Evolutionary conservation across 2,113 vertebrate species (phyloP).

Genomic region (Paraplagusia blochii): DNA sequence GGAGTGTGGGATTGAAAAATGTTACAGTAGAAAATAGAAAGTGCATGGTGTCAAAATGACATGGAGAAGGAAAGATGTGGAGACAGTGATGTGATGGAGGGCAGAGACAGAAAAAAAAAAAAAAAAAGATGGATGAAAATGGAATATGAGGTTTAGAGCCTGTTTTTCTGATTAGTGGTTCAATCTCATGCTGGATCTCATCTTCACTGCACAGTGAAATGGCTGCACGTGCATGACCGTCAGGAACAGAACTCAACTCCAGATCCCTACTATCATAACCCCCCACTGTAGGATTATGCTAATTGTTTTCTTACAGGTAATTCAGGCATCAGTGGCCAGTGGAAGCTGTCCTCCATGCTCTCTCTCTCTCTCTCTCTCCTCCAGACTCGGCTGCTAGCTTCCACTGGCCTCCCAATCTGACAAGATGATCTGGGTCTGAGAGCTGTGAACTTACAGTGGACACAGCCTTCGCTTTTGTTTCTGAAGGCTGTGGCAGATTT

Average conservation of each 20-base stretch:
- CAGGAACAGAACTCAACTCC: neutral
- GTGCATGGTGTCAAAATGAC: constrained; percentile 30
- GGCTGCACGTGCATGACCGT: neutral
- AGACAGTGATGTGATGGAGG: constrained; percentile 24
- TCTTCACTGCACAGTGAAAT: neutral
- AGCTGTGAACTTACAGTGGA: no score
- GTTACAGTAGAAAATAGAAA: constrained; percentile 39
- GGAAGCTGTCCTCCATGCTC: no score
- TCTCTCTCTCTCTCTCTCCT: no score
- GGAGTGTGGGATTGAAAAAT: constrained; percentile 42
- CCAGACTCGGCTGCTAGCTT: no score
- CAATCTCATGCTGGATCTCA: constrained; percentile 46
- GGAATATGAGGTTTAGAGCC: constrained; percentile 47
- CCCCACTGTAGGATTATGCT: no score
- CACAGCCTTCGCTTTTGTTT: no score
- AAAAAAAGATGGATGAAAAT: constrained; percentile 28
- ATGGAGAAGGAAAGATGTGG: constrained; percentile 25
- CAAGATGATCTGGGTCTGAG: no score
- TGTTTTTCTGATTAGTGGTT: constrained; percentile 47
- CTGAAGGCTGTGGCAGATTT: no score
- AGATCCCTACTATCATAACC: no score
- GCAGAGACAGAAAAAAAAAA: neutral
- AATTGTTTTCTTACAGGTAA: neutral
- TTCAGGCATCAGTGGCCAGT: neutral
- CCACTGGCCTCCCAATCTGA: no score